Conservation (phyloP, 2,113 vertebrate species). For the Columbina picui region DNA sequence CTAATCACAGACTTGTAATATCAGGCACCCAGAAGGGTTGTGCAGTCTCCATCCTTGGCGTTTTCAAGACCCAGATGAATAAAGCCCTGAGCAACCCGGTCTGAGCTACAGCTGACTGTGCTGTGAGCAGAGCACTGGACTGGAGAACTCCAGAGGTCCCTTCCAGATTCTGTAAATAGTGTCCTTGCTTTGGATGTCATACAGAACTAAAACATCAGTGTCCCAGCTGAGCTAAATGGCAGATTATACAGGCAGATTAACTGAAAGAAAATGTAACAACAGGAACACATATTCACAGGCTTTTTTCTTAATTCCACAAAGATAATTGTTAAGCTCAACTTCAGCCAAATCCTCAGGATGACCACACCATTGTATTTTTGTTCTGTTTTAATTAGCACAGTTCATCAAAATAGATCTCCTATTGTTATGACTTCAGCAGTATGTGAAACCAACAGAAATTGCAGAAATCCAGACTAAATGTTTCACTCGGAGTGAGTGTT, state of each 20-base stretch:
- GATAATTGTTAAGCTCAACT: background rate
- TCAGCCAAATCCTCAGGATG: background rate
- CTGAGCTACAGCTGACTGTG: background rate
- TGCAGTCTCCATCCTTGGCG: background rate
- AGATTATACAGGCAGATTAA: background rate
- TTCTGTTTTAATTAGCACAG: background rate
- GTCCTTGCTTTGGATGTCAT: background rate
- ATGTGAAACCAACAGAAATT: background rate
- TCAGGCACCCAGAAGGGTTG: background rate
- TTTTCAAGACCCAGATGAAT: background rate
- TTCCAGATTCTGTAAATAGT: background rate
- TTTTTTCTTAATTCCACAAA: background rate
- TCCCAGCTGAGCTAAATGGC: background rate
- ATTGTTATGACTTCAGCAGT: accelerated
- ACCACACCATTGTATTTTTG: background rate
- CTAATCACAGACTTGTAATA: background rate
- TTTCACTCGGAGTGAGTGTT: background rate
- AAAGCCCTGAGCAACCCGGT: background rate
- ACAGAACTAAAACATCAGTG: background rate
- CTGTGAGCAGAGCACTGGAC: background rate
- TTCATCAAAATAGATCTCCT: background rate
- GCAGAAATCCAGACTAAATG: background rate
- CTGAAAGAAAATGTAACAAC: background rate
- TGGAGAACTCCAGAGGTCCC: background rate
- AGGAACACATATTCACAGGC: background rate